Conservation (phyloP, 2,797 vertebrate species). For the Rallus crepitans region DNA sequence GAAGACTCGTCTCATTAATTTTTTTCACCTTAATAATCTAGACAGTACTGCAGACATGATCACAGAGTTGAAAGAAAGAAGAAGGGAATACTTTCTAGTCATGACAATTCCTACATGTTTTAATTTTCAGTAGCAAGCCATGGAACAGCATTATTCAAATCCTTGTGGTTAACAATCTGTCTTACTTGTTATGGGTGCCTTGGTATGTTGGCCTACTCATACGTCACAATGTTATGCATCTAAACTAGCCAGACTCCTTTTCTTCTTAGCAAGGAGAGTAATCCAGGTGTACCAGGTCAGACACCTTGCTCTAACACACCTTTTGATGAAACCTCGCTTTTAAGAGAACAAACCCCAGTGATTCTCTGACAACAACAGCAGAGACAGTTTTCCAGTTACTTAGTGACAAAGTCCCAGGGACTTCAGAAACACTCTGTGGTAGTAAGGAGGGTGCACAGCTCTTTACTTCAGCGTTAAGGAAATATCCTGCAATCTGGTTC, state of each 20-base stretch:
- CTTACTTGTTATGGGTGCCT: not conserved
- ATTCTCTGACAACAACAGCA: not conserved
- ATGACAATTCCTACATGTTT: not conserved
- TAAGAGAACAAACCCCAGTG: not conserved
- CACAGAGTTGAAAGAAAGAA: not conserved
- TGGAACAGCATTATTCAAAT: not conserved
- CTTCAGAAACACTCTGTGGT: not conserved
- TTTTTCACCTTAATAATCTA: constrained; percentile 8
- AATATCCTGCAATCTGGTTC: not conserved
- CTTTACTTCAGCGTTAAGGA: not conserved
- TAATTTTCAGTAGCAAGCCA: not conserved
- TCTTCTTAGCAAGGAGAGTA: not conserved
- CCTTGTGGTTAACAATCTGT: not conserved
- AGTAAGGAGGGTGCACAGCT: not conserved
- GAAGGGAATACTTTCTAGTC: not conserved
- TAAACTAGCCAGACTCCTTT: not conserved
- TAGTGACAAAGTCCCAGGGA: not conserved
- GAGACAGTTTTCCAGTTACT: not conserved
- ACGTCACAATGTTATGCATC: not conserved
- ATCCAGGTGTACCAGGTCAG: not conserved
- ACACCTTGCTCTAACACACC: not conserved
- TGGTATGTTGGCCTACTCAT: not conserved
- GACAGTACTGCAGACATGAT: not conserved
- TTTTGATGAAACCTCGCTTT: not conserved
- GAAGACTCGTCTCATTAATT: not conserved